Conservation (phyloP, 2,113 vertebrate species). For the Cathartes aura region DNA sequence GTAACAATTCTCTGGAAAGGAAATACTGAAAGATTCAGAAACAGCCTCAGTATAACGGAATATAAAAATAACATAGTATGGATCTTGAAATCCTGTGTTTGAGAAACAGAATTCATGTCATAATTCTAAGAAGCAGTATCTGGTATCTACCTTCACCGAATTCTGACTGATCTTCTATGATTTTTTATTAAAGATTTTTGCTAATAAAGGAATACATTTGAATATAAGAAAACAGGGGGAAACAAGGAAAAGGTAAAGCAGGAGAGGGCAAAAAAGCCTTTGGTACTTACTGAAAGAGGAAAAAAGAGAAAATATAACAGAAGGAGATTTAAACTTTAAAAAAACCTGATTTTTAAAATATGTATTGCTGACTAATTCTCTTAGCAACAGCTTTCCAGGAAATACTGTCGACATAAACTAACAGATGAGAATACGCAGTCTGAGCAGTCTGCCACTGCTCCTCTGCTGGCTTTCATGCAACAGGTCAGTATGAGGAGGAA, state of each 20-base stretch:
- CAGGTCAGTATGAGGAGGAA: not conserved
- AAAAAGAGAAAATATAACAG: not conserved
- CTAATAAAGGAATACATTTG: not conserved
- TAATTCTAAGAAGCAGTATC: not conserved
- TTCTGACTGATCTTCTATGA: not conserved
- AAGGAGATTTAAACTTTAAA: not conserved
- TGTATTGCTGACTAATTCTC: not conserved
- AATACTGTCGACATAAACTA: not conserved
- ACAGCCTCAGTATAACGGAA: rapidly evolving
- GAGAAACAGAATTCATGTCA: not conserved
- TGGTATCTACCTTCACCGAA: not conserved
- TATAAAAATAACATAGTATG: not conserved
- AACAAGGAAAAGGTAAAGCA: not conserved
- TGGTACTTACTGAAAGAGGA: not conserved
- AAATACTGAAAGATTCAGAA: not conserved
- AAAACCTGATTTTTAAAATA: rapidly evolving
- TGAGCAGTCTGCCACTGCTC: not conserved
- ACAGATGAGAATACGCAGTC: not conserved
- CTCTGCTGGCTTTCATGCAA: not conserved
- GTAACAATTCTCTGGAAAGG: not conserved
- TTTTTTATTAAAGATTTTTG: not conserved
- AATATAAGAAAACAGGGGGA: not conserved
- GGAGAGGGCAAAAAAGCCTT: not conserved
- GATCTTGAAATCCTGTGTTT: not conserved
- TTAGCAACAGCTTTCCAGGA: not conserved